These are phyloP conservation scores for Drosophila guanche DNA, from an alignment of 1,140 invertebrate species.

Conservation along the genomic window DNA sequence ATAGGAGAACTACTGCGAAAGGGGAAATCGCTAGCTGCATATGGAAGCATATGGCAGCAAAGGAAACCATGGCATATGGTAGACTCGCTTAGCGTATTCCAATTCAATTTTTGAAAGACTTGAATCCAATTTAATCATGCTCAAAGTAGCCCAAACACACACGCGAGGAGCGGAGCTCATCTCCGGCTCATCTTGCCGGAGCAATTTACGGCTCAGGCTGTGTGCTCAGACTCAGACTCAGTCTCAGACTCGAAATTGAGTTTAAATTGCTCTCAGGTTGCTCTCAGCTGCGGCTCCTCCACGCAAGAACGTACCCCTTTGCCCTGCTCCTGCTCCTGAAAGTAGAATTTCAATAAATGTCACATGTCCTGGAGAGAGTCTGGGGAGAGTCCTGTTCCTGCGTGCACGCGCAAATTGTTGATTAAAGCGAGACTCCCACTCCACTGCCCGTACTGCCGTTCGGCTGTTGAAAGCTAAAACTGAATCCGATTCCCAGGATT, in stretches of 20 bases:
- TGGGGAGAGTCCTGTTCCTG: background rate
- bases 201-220: conserved; percentile 30
- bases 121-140: conserved; percentile 43
- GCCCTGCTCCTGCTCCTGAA: background rate
- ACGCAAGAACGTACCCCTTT: too few species aligned
- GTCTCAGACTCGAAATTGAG: conserved; percentile 50
- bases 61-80: too few species aligned
- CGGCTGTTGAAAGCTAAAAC: background rate
- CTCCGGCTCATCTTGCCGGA: conserved; percentile 36
- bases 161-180: conserved; percentile 17
- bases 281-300: conserved; percentile 38
- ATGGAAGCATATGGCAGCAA: too few species aligned
- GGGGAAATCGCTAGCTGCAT: too few species aligned
- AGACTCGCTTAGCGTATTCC: background rate
- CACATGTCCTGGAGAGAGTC: conserved; percentile 50
- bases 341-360: conserved; percentile 76
- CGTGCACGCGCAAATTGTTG: conserved; percentile 62
- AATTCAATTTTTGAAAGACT: conserved; percentile 23
- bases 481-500: conserved; percentile 6
- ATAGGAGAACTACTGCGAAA: too few species aligned
- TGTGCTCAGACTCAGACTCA: background rate
- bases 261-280: conserved; percentile 46
- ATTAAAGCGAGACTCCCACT: conserved; percentile 57
- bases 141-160: conserved; percentile 26
- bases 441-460: conserved; percentile 12